Evolutionary conservation across 2,113 vertebrate species (phyloP).

Genomic region (Lanius ludovicianus): DNA sequence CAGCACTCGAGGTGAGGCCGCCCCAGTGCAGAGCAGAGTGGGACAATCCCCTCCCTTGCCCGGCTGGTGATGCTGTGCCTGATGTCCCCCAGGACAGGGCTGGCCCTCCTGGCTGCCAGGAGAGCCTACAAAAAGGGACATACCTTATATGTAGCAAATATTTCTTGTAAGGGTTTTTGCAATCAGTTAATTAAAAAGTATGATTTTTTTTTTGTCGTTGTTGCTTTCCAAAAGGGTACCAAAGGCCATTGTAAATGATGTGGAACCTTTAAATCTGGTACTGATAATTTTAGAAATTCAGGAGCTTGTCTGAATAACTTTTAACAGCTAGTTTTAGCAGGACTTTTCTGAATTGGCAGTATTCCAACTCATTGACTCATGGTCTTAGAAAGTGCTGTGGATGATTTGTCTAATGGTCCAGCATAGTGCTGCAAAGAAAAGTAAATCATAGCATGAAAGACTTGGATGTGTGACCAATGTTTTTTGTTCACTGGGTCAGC

Average conservation of each 20-base stretch:
- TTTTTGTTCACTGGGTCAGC: constrained; percentile 31
- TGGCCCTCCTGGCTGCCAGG: not conserved
- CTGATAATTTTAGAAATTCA: not conserved
- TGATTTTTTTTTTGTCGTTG: not conserved
- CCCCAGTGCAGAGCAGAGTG: not conserved
- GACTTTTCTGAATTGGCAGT: not conserved
- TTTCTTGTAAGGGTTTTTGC: not conserved
- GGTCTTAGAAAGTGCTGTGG: not conserved
- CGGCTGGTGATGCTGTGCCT: accelerated
- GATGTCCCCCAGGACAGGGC: accelerated
- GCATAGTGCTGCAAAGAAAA: not conserved
- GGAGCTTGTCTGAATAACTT: not conserved
- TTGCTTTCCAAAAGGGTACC: not conserved
- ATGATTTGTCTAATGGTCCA: constrained; percentile 41
- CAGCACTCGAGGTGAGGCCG: accelerated
- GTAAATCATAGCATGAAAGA: not conserved
- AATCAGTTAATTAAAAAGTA: not conserved
- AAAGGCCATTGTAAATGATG: not conserved
- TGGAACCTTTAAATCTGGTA: not conserved
- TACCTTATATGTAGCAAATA: not conserved
- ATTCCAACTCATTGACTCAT: not conserved
- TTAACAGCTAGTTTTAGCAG: not conserved
- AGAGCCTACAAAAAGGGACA: not conserved
- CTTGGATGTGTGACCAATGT: constrained; percentile 40
- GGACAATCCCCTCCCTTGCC: not conserved